phyloP scores from a whole-genome alignment of 2,113 vertebrate genomes.

The Laterallus jamaicensis region DNA sequence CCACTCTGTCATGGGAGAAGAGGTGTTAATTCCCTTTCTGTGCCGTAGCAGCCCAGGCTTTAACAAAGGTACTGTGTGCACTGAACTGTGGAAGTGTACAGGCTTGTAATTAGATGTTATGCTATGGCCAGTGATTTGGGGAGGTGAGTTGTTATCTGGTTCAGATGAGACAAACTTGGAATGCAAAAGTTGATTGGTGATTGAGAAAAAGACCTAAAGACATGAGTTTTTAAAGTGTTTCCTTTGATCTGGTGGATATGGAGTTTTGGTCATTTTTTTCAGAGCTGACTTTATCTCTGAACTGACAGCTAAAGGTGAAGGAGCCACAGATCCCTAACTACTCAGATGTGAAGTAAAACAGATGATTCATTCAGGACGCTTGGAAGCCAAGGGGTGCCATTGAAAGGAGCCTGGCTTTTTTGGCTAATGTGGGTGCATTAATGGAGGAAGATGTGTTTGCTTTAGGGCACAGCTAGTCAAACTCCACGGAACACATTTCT shows the following conservation, averaged over 20 bases:
- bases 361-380: slow-evolving; percentile 13
- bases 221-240: not conserved
- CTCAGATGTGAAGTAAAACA: not conserved
- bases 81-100: not conserved
- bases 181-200: not conserved
- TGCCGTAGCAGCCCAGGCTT: not conserved
- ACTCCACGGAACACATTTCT: slow-evolving; percentile 7
- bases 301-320: not conserved
- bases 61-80: not conserved
- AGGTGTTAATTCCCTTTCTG: not conserved
- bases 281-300: not conserved
- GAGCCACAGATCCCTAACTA: not conserved
- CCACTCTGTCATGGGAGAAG: slow-evolving; percentile 3
- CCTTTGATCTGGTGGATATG: not conserved
- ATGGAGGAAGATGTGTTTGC: slow-evolving; percentile 15
- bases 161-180: not conserved
- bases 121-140: not conserved
- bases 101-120: not conserved
- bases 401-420: slow-evolving; percentile 16
- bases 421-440: not conserved
- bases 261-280: not conserved
- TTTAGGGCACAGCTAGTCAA: slow-evolving; percentile 10
- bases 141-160: not conserved
- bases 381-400: not conserved
- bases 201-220: not conserved